Conservation (phyloP, 2,113 vertebrate species). For the Chlorocebus sabaeus region DNA sequence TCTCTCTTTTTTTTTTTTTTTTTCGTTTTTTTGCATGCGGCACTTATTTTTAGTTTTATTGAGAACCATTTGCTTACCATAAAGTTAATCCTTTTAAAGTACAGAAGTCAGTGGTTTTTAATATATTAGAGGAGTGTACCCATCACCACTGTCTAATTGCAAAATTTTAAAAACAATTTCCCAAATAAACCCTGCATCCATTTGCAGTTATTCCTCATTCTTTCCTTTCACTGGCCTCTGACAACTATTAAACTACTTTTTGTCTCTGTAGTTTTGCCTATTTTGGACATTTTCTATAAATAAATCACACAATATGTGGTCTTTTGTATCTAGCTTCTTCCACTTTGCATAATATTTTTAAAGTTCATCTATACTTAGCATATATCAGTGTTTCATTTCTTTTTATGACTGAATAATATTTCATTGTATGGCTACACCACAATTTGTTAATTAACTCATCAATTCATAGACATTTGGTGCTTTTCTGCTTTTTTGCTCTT, state of each 20-base stretch:
- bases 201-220: background rate
- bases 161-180: background rate
- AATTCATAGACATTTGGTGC: background rate
- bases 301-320: background rate
- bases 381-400: background rate
- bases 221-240: background rate
- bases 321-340: background rate
- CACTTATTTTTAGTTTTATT: background rate
- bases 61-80: background rate
- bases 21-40: background rate
- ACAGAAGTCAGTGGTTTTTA: background rate
- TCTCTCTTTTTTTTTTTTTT: background rate
- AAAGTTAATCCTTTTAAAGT: background rate
- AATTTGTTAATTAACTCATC: background rate
- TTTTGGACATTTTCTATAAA: background rate
- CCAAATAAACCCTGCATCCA: background rate
- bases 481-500: background rate
- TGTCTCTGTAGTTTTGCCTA: background rate
- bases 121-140: background rate
- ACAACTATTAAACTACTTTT: background rate
- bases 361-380: background rate
- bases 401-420: background rate
- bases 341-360: background rate
- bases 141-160: background rate
- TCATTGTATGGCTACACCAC: background rate